Percentiles rank a stretch among this genome's conserved stretches.
Conservation (phyloP, 2,113 vertebrate species). For the Deroptyus accipitrinus region DNA sequence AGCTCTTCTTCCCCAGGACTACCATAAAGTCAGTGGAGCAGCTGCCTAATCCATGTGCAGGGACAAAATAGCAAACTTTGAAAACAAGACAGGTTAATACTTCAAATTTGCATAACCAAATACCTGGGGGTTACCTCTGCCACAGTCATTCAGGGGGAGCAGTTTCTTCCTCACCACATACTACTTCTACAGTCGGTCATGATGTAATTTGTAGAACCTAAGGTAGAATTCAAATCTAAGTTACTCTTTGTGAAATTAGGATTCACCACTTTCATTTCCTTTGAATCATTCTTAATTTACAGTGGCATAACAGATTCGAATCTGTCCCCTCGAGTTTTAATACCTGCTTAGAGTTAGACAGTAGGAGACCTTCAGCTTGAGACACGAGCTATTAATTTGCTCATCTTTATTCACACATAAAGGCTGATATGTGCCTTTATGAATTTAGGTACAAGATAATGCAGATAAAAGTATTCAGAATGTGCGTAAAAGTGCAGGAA, state of each 20-base stretch:
- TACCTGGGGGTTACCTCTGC: background rate
- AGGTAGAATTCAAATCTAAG: background rate
- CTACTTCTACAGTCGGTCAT: accelerated
- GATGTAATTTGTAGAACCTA: background rate
- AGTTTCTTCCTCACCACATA: background rate
- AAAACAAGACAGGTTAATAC: background rate
- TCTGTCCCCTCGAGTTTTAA: background rate
- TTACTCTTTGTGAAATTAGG: background rate
- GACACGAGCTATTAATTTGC: slow-evolving; percentile 24
- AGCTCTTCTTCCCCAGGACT: background rate
- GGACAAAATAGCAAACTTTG: background rate
- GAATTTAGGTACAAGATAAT: slow-evolving; percentile 6
- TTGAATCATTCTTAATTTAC: background rate
- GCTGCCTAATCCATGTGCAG: slow-evolving; percentile 2
- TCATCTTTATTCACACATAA: background rate
- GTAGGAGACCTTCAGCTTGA: background rate
- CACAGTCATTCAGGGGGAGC: background rate
- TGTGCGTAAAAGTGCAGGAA: background rate
- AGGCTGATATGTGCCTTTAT: background rate
- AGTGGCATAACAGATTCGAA: background rate
- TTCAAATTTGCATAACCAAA: background rate
- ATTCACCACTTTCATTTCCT: background rate
- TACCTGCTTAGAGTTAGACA: background rate
- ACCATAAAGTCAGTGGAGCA: slow-evolving; percentile 10
- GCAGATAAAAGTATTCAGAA: background rate